Evolutionary conservation across 1,140 invertebrate species (phyloP), one percentile per base, ranked within the genome.

Genomic region (Papilio helenus): DNA sequence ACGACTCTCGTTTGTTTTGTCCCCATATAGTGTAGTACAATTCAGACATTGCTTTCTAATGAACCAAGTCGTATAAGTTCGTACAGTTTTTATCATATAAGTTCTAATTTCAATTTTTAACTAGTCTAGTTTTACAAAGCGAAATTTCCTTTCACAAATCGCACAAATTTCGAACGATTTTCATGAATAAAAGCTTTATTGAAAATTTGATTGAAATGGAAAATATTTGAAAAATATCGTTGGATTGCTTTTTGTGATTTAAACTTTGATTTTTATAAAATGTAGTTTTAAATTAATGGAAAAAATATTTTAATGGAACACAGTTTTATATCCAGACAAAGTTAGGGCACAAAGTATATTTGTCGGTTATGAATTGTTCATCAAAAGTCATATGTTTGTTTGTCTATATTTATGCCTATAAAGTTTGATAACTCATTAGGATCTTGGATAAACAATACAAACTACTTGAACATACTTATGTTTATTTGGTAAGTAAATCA

Each of bases 1-100:
- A 77, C 76, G n/a, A 23, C 12, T 18, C 76, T 23, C 34, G 76
- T 77, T 77, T 77, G 55, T 77, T 77, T 65, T 42, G 76, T 77
- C 55, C 61, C 34, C 74, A 20, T 55, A 34, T 18, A 65, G 55
- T 29, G 74, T 76, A 58, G 18, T 77, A 29, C 76, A 77, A 55
- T 42, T 1, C 34, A 61, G 49, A 10, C 18, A 14, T 20, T 61
- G 29, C 18, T n/a, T n/a, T 44, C 34, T 77, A 77, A 77, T 77
- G 55, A 44, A 77, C 65, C 65, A 18, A 29, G 29, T n/a, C 39
- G 16, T 34, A 20, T 55, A 2, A 20, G n/a, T 55, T 18, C 8
- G 8, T n/a, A 20, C 9, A 10, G 51, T 5, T n/a, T 18, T 20
- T 8, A 55, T 55, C 51, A 9, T 55, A n/a, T 9, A 20, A 20